These are phyloP conservation scores for Enteromius trimaculatus DNA, from an alignment of 2,797 vertebrate genomes.

Conservation along the genomic window DNA sequence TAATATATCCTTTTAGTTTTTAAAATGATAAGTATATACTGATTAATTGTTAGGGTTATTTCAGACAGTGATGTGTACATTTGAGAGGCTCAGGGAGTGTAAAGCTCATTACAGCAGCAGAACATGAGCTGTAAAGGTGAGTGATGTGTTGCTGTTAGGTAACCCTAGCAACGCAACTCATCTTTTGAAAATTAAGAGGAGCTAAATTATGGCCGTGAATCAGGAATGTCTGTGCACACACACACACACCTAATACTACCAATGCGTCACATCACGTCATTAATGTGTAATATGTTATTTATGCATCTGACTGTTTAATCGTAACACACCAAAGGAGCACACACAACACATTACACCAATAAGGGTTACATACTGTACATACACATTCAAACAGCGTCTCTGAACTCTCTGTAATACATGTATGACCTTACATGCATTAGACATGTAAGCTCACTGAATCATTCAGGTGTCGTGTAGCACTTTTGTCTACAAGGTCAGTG, in stretches of 20 bases:
- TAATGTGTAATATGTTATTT: slow-evolving; percentile 38
- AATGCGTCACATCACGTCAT: slow-evolving; percentile 22
- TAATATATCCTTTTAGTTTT: not conserved
- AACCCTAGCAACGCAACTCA: slow-evolving; percentile 57
- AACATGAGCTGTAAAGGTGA: slow-evolving; percentile 55
- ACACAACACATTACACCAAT: slow-evolving; percentile 28
- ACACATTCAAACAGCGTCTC: not conserved
- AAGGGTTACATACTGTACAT: no score
- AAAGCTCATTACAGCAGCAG: slow-evolving; percentile 31
- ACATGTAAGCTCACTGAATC: slow-evolving; percentile 1
- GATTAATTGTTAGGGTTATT: not conserved
- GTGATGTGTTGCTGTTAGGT: slow-evolving; percentile 50
- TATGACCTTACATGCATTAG: not conserved
- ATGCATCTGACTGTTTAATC: slow-evolving; percentile 37
- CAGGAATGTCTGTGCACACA: slow-evolving; percentile 47
- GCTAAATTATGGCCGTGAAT: slow-evolving; percentile 56
- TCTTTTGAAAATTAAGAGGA: slow-evolving; percentile 43
- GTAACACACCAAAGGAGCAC: slow-evolving; percentile 5
- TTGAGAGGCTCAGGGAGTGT: slow-evolving; percentile 8
- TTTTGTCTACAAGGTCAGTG: slow-evolving; percentile 49
- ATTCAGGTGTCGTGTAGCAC: slow-evolving; percentile 3
- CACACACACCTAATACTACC: slow-evolving; percentile 11
- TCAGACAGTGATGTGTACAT: not conserved
- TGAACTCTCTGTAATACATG: slow-evolving; percentile 10
- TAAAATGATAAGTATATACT: not conserved